Evolutionary conservation across 2,797 vertebrate genomes (phyloP), one percentile per base, ranked within the genome.

Genomic region (Leptodon cayanensis): DNA sequence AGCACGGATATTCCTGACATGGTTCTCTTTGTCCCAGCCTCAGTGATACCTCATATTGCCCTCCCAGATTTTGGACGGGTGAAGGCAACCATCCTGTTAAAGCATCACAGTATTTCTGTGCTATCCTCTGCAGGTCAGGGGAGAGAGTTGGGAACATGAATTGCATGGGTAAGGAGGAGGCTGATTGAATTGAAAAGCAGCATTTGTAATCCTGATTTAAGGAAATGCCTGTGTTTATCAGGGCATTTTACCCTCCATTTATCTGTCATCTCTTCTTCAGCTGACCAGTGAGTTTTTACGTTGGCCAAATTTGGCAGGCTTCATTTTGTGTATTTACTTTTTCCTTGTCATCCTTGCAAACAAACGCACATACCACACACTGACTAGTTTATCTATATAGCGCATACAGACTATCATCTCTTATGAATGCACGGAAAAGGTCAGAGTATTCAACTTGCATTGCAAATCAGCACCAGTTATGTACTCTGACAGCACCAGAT

Each of bases 401-500:
- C 3, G 3, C 91, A 67, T 78, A 65, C 63, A 91, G 83, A 35
- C 65, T 13, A 87, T 90, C 77, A 77, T 74, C 79, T 93, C 83
- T 65, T 76, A 72, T 78, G 89, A 96, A 91, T 71, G 71, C 85
- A 49, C 47, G 39, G 61, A 9, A 87, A 89, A 96, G 78, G 81
- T 96, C 93, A 92, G 86, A 81, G 67, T 22, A 73, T 81, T 96
- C 90, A 92, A 84, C 83, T 95, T 94, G 83, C 95, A 95, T 96
- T 95, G 94, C 94, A 95, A 84, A 93, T 97, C 96, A 97, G 91
- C 72, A 85, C 86, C 74, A 54, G 83, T 94, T 97, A 95, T 95
- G 47, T 87, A 15, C 92, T 83, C 95, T 95, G 95, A 97, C 93
- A 97, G 89, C 79, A 79, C 92, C 98, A 97, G 97, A 97, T 97